phyloP scores from a whole-genome alignment of 2,888 invertebrate genomes.

The Melanargia galathea region DNA sequence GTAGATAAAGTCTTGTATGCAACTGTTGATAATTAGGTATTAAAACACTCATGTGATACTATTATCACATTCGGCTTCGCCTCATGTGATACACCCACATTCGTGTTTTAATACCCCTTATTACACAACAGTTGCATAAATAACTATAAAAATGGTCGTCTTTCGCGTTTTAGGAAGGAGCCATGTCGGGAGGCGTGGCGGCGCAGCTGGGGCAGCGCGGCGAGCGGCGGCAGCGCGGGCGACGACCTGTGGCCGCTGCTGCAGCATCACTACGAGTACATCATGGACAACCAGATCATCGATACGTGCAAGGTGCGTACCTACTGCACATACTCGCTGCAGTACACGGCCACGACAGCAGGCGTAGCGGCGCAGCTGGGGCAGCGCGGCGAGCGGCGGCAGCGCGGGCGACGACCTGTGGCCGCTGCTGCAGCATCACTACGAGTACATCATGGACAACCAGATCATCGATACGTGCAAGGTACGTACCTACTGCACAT shows the following conservation, averaged over 20 bases:
- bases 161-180: constrained; percentile 80
- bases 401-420: constrained; percentile 92
- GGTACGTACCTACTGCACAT: constrained; percentile 52
- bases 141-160: neutral
- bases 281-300: constrained; percentile 97
- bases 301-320: constrained; percentile 87
- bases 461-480: constrained; percentile 94
- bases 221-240: constrained; percentile 86
- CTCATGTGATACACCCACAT: too few relatives aligned
- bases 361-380: constrained; percentile 89
- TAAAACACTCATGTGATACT: too few relatives aligned
- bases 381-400: constrained; percentile 87
- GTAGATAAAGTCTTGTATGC: too few relatives aligned
- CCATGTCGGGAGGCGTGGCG: constrained; percentile 87
- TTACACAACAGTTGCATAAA: too few relatives aligned
- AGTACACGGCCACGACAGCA: constrained; percentile 87
- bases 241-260: constrained; percentile 96
- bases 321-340: constrained; percentile 46
- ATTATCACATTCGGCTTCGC: too few relatives aligned
- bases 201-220: constrained; percentile 89
- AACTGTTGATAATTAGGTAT: too few relatives aligned
- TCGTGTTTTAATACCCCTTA: too few relatives aligned
- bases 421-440: constrained; percentile 94
- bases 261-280: constrained; percentile 95
- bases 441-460: constrained; percentile 97